These are phyloP conservation scores for Manis javanica DNA, from an alignment of 2,797 vertebrate species.

Conservation along the genomic window DNA sequence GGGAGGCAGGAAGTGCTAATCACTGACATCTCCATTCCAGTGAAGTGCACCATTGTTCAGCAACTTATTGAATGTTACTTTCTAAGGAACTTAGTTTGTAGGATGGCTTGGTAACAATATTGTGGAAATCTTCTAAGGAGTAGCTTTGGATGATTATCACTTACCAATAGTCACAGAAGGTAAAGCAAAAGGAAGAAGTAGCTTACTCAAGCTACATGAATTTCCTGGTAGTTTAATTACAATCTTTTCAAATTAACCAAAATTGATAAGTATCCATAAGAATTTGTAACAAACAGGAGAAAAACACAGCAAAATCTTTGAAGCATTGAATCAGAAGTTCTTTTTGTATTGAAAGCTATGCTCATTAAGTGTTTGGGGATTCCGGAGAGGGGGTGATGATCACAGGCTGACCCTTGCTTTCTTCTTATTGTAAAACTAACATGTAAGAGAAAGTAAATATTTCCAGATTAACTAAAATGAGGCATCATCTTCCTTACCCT, in stretches of 20 bases:
- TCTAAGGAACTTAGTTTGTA: not conserved
- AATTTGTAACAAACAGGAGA: constrained; percentile 12
- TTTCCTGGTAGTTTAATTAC: constrained; percentile 43
- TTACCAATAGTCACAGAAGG: not conserved
- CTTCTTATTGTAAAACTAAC: not conserved
- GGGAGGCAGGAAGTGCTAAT: not conserved
- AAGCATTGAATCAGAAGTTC: not conserved
- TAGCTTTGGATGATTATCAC: not conserved
- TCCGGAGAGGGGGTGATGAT: not conserved
- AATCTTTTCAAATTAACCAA: constrained; percentile 17
- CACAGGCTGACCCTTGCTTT: not conserved
- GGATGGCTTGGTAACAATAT: not conserved
- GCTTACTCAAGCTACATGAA: not conserved
- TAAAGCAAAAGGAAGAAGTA: not conserved
- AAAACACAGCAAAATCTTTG: constrained; percentile 1
- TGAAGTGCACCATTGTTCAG: not conserved
- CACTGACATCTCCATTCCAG: not conserved
- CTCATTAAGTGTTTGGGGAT: not conserved
- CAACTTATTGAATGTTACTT: not conserved
- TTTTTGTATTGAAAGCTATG: not conserved
- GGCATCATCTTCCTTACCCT: fast-evolving
- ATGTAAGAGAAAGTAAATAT: not conserved
- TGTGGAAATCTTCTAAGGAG: not conserved
- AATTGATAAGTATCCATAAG: not conserved
- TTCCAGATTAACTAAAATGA: not conserved